These are phyloP conservation scores for Catharus bicknelli DNA, from an alignment of 2,113 vertebrate genomes.

Conservation along the genomic window DNA sequence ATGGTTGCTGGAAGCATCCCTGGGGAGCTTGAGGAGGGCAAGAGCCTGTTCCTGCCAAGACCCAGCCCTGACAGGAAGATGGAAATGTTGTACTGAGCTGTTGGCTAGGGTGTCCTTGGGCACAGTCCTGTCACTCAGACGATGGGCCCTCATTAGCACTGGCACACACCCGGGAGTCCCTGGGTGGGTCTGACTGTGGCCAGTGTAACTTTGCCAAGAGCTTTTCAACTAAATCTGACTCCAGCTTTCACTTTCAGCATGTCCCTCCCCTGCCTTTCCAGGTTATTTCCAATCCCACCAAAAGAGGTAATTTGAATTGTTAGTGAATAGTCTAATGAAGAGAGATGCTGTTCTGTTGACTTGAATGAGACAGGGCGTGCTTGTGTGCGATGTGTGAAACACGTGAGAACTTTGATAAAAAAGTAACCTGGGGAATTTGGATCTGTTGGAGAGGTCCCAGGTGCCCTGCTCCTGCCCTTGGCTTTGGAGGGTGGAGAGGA, in stretches of 20 bases:
- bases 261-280: neutral
- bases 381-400: fast-evolving
- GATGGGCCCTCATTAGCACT: neutral
- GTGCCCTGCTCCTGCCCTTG: neutral
- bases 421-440: fast-evolving
- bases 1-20: neutral
- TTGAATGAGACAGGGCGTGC: neutral
- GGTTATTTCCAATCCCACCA: neutral
- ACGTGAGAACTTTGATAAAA: neutral
- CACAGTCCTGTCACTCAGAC: fast-evolving
- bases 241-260: neutral
- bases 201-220: neutral
- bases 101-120: neutral
- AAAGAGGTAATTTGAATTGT: neutral
- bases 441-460: neutral
- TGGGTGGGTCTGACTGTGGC: fast-evolving
- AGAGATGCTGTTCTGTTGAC: neutral
- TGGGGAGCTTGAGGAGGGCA: neutral
- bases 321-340: neutral
- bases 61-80: neutral
- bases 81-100: neutral
- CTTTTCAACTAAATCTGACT: neutral
- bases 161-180: fast-evolving
- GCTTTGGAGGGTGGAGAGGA: neutral
- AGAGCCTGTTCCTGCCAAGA: neutral